Evolutionary conservation across 2,113 vertebrate genomes (phyloP).

Genomic region (Balaeniceps rex): DNA sequence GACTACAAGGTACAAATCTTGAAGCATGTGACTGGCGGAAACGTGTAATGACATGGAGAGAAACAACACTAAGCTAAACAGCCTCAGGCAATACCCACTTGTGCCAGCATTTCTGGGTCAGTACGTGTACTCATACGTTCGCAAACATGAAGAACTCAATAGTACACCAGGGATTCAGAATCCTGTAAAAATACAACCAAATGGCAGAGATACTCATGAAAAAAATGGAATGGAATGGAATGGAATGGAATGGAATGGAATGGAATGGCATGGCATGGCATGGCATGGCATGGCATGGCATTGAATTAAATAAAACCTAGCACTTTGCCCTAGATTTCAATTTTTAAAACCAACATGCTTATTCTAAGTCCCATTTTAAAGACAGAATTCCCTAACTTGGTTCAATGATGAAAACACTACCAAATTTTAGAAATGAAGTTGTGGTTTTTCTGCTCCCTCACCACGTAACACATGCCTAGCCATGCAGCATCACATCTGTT

Average conservation of each 20-base stretch:
- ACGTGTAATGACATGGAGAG: neutral
- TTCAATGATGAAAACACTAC: neutral
- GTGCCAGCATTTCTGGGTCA: neutral
- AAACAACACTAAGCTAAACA: neutral
- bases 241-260: neutral
- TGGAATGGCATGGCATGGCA: too few relatives aligned
- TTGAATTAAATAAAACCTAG: neutral
- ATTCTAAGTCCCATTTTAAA: neutral
- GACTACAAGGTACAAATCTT: neutral
- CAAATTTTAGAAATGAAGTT: neutral
- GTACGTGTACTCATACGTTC: neutral
- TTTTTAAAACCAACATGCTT: neutral
- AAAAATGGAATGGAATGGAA: too few relatives aligned
- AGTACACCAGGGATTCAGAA: neutral
- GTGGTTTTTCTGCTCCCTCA: neutral
- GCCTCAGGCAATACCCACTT: neutral
- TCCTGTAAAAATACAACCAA: neutral
- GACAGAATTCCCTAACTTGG: neutral
- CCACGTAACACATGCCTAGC: neutral
- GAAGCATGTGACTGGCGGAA: rapidly evolving
- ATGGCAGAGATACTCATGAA: neutral
- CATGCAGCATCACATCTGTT: neutral
- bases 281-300: neutral
- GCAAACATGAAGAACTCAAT: neutral
- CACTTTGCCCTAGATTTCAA: neutral